These are phyloP conservation scores for Apotomis capreana DNA, from an alignment of 2,888 invertebrate species.

Conservation along the genomic window DNA sequence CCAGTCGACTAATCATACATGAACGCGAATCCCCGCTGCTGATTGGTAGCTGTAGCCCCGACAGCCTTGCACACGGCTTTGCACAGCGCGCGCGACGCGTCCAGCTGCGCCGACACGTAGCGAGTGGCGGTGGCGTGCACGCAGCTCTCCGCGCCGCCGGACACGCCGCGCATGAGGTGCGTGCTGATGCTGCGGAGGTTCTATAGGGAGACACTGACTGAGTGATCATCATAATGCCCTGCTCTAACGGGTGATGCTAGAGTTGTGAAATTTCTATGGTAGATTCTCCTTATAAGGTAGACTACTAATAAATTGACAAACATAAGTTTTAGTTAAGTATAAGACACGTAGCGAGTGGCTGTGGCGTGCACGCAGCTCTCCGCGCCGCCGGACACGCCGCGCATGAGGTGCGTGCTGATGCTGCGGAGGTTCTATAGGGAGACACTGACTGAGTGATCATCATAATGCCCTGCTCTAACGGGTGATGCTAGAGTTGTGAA, in stretches of 20 bases:
- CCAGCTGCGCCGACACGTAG: conserved; percentile 91
- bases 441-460: not conserved
- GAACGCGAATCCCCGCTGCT: conserved; percentile 89
- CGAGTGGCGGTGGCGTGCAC: conserved; percentile 92
- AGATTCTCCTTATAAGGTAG: no score
- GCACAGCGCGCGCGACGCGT: conserved; percentile 90
- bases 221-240: not conserved
- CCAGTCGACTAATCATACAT: conserved; percentile 80
- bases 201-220: conserved; percentile 64
- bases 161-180: conserved; percentile 89
- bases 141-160: conserved; percentile 85
- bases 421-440: conserved; percentile 89
- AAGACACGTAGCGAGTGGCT: conserved; percentile 90
- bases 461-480: conserved; percentile 47
- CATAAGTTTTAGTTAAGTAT: no score
- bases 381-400: conserved; percentile 84
- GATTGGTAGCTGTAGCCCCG: conserved; percentile 86
- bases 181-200: conserved; percentile 93
- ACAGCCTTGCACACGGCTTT: conserved; percentile 88
- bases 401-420: conserved; percentile 69
- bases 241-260: no score
- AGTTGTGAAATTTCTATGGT: no score
- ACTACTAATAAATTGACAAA: no score
- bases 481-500: no score
- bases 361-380: conserved; percentile 88